Percentiles rank a stretch among this genome's conserved stretches.
phyloP scores from a whole-genome alignment of 2,888 invertebrate species.

The Melolontha melolontha region DNA sequence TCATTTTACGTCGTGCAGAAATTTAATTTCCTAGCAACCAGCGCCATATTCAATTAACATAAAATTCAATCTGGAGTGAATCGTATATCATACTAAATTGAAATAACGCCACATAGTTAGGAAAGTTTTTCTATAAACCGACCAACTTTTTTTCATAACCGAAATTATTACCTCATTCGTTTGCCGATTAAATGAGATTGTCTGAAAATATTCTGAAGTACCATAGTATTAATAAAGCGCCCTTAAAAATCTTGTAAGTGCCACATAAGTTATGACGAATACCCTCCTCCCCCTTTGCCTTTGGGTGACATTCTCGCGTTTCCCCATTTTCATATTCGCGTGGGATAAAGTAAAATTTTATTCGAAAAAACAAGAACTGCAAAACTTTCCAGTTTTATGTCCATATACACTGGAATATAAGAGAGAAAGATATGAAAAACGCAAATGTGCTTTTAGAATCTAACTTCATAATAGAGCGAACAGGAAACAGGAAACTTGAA shows the following conservation, averaged over 20 bases:
- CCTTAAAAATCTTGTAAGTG: constrained; percentile 31
- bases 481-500: constrained; percentile 48
- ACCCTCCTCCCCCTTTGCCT: constrained; percentile 2
- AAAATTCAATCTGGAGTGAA: constrained; percentile 33
- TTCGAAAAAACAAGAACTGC: constrained; percentile 47
- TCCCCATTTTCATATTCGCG: constrained; percentile 20
- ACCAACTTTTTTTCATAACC: constrained; percentile 27
- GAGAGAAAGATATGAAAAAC: constrained; percentile 48
- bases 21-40: constrained; percentile 10
- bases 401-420: constrained; percentile 26
- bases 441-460: constrained; percentile 49
- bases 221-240: constrained; percentile 32
- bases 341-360: constrained; percentile 44
- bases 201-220: constrained; percentile 24
- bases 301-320: constrained; percentile 8
- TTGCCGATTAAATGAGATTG: constrained; percentile 33
- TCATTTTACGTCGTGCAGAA: background rate
- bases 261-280: constrained; percentile 27
- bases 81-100: constrained; percentile 32
- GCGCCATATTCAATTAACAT: constrained; percentile 25
- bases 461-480: constrained; percentile 48
- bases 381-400: constrained; percentile 45
- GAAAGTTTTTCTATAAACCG: constrained; percentile 29
- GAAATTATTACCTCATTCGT: constrained; percentile 37
- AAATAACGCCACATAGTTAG: constrained; percentile 25